Conservation (phyloP, 2,888 invertebrate genomes). For the Tillus elongatus region DNA sequence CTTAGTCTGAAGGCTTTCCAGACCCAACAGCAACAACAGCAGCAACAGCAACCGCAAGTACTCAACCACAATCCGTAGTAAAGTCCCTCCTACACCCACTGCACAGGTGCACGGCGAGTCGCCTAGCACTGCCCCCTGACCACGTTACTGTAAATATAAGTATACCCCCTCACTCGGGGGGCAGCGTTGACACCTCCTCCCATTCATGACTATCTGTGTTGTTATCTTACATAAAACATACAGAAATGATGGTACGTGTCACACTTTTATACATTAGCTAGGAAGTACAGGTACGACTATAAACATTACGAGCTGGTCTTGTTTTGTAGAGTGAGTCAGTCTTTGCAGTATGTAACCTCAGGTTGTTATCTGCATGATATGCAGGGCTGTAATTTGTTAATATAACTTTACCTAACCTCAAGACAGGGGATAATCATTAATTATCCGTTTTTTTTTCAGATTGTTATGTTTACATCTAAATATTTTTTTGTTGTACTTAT, state of each 20-base stretch:
- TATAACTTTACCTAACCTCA: too few relatives aligned
- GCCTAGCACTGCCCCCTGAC: too few relatives aligned
- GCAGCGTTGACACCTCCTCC: conserved; percentile 19
- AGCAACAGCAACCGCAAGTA: conserved; percentile 48
- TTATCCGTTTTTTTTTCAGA: too few relatives aligned
- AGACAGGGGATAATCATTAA: too few relatives aligned
- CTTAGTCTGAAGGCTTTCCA: conserved; percentile 57
- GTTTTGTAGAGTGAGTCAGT: conserved; percentile 22
- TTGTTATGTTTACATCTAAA: conserved; percentile 22
- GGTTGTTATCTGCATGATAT: too few relatives aligned
- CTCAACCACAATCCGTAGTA: conserved; percentile 54
- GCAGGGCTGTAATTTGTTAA: too few relatives aligned
- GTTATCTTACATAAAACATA: conserved; percentile 30
- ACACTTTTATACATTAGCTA: conserved; percentile 31
- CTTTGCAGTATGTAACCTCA: too few relatives aligned
- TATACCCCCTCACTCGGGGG: too few relatives aligned
- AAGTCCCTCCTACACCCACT: conserved; percentile 12
- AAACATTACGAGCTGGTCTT: conserved; percentile 34
- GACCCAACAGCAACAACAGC: conserved; percentile 43
- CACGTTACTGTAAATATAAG: conserved; percentile 2
- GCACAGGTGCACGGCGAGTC: too few relatives aligned
- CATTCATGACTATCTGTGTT: conserved; percentile 32
- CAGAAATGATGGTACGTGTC: conserved; percentile 32
- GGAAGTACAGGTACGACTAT: conserved; percentile 20
- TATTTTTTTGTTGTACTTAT: conserved; percentile 32